A percentile compares a stretch with the other conserved stretches of the same genome.
Conservation (phyloP, 2,113 vertebrate species). For the Caranx melampygus region DNA sequence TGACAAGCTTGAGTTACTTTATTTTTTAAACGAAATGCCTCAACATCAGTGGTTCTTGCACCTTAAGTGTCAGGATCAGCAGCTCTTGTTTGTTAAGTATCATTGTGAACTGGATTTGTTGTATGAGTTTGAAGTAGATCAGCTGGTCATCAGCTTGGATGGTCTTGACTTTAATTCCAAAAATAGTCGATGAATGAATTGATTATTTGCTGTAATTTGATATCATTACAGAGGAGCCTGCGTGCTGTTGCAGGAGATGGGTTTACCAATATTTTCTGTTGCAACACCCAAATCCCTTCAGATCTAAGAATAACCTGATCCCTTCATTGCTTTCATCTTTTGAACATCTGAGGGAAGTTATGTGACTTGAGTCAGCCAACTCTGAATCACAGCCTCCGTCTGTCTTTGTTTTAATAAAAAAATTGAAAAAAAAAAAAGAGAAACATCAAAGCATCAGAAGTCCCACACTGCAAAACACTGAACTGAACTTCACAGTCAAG, state of each 20-base stretch:
- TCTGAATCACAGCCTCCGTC: constrained; percentile 67
- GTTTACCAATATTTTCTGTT: not conserved
- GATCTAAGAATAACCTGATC: not conserved
- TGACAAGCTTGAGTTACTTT: not conserved
- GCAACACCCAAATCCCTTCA: not conserved
- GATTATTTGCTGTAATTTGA: not conserved
- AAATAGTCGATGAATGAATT: not conserved
- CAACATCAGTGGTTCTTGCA: not conserved
- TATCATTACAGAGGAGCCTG: not conserved
- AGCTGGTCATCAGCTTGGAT: not conserved
- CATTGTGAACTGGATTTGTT: not conserved
- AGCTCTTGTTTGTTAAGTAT: not conserved
- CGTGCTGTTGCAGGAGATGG: not conserved
- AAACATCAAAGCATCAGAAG: constrained; percentile 20
- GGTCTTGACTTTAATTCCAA: not conserved
- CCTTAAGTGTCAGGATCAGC: not conserved
- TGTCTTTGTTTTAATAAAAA: constrained; percentile 35
- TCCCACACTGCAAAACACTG: constrained; percentile 52
- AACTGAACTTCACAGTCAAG: constrained; percentile 51
- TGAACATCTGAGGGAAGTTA: constrained; percentile 3
- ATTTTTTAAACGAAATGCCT: not conserved
- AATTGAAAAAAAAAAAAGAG: not conserved
- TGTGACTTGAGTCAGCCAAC: constrained; percentile 37
- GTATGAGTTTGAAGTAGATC: not conserved
- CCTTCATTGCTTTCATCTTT: constrained; percentile 9